Conservation (phyloP, 2,797 vertebrate species). For the Sebastiscus albofasciatus region DNA sequence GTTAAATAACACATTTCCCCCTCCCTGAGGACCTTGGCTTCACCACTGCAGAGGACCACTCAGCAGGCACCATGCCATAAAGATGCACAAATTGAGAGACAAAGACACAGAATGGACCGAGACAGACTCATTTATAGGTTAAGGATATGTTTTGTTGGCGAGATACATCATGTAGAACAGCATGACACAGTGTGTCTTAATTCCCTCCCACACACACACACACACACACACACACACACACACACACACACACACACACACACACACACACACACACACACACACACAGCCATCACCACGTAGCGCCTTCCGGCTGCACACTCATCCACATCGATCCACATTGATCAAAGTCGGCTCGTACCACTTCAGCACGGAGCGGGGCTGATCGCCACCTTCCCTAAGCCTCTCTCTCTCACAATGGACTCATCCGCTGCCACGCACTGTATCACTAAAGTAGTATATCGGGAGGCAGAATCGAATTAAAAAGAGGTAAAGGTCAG, state of each 20-base stretch:
- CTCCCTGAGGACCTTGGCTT: background rate
- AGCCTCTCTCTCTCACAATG: constrained; percentile 27
- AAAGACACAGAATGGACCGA: constrained; percentile 2
- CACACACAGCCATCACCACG: constrained; percentile 41
- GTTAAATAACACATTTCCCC: background rate
- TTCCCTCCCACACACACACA: constrained; percentile 37
- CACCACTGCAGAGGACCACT: background rate
- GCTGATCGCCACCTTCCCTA: constrained; percentile 39
- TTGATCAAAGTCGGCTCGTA: constrained; percentile 71
- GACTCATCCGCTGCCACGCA: constrained; percentile 3
- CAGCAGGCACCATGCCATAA: background rate
- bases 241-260: constrained; percentile 25
- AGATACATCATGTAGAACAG: constrained; percentile 41
- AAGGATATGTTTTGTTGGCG: constrained; percentile 48
- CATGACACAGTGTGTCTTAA: constrained; percentile 60
- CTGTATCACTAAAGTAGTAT: background rate
- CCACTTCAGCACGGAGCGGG: constrained; percentile 66
- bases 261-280: constrained; percentile 23
- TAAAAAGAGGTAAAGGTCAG: background rate
- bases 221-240: constrained; percentile 16
- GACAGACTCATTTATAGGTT: constrained; percentile 45
- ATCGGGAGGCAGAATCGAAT: background rate
- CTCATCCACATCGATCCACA: constrained; percentile 78
- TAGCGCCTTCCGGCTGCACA: constrained; percentile 70
- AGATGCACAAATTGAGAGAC: background rate